These are phyloP conservation scores for Eulemur rubriventer DNA, from an alignment of 2,797 vertebrate species.

Conservation along the genomic window DNA sequence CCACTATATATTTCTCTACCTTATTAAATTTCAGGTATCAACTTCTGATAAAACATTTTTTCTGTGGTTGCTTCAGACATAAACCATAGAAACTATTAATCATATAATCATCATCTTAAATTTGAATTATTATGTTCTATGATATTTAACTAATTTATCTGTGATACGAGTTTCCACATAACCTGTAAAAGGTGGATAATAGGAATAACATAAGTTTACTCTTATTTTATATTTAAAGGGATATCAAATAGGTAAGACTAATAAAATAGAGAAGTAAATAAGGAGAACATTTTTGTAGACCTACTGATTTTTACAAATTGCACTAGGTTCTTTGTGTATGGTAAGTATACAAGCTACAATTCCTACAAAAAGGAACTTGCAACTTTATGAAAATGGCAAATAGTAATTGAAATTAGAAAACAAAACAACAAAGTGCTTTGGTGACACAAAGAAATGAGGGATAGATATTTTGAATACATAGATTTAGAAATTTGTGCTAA, in stretches of 20 bases:
- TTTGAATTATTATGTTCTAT: not conserved
- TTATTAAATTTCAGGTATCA: not conserved
- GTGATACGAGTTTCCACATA: not conserved
- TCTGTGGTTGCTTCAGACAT: not conserved
- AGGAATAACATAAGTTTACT: not conserved
- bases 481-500: not conserved
- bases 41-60: not conserved
- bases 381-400: not conserved
- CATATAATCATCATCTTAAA: not conserved
- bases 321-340: not conserved
- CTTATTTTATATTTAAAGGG: not conserved
- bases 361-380: not conserved
- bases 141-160: not conserved
- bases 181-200: not conserved
- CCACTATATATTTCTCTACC: not conserved
- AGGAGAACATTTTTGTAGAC: not conserved
- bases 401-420: not conserved
- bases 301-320: not conserved
- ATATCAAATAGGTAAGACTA: not conserved
- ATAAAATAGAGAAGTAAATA: not conserved
- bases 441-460: not conserved
- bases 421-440: not conserved
- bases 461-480: not conserved
- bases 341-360: not conserved
- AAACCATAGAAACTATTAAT: not conserved